phyloP scores from a whole-genome alignment of 2,113 vertebrate species.

The Acanthisitta chloris region DNA sequence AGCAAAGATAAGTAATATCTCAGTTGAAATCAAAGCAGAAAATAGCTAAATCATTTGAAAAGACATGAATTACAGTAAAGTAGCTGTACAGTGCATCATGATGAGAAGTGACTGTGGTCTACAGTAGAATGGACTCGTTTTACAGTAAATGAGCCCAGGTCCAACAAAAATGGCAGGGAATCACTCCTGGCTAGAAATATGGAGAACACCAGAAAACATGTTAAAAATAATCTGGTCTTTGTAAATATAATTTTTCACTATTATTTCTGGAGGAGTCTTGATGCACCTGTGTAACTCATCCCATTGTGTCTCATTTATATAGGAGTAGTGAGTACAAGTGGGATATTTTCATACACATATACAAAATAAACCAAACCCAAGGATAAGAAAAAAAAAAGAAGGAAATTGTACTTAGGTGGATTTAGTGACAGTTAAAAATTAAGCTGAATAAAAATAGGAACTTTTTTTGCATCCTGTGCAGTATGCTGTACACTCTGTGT shows the following conservation, averaged over 20 bases:
- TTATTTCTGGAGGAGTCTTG: not conserved
- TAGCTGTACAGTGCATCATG: not conserved
- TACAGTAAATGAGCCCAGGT: not conserved
- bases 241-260: not conserved
- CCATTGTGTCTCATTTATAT: not conserved
- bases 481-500: not conserved
- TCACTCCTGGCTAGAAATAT: not conserved
- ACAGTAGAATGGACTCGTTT: not conserved
- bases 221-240: not conserved
- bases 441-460: not conserved
- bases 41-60: not conserved
- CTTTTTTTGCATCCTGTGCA: not conserved
- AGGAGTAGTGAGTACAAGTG: not conserved
- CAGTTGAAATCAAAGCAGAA: not conserved
- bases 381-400: not conserved
- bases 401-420: not conserved
- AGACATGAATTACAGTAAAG: not conserved
- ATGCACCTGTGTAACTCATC: not conserved
- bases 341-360: not conserved
- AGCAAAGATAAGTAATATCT: not conserved
- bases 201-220: not conserved
- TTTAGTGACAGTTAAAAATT: constrained; percentile 5
- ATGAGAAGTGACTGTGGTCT: not conserved
- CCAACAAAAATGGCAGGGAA: not conserved
- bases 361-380: not conserved